Base-by-base conservation (phyloP, 2,888 invertebrate species). In the Scrobipalpa atriplicella region DNA sequence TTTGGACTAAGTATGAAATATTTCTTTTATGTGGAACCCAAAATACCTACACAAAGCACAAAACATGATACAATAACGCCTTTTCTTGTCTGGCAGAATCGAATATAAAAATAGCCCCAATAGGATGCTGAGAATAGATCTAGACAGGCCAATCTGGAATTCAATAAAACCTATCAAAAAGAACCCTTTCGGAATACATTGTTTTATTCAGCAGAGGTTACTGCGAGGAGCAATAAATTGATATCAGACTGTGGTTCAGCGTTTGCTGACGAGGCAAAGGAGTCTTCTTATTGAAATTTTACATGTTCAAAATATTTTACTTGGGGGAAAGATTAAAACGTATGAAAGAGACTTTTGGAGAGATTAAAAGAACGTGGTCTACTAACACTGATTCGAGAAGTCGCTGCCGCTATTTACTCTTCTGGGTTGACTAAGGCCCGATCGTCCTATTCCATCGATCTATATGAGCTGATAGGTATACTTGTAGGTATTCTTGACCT, bases 61-160 rank as follows among this genome's bases (percentile, higher is more conserved):
- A 29, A 29, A 29, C 29, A 5, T 29, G 29, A 29, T 29, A 29
- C 29, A 29, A 29, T 29, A 29, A 29, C 5, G 29, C 29, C 29
- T 29, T 29, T 29, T 29, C 29, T 29, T 5, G 11, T 43, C 13
- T 13, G 43, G 13, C 13, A 47, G 47, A 3, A 47, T 6, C 47
- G 47, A 29, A 29, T 3, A 41, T 43, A 21, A 62, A 68, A 58
- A 61, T 64, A 52, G 64, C 51, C 64, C 52, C 47, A 10, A 47
- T 47, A 47, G 47, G 16, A 16, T 47, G 7, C 16, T 47, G 47
- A 47, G 47, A 47, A 47, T 47, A 47, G 47, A 47, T 47, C 47
- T 47, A 16, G 47, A 47, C 47, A 47, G 47, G 47, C 47, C 47
- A 47, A 47, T 47, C 47, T 47, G 47, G 47, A 47, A 47, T 47